A percentile compares a stretch with the other conserved stretches of the same genome.
Evolutionary conservation across 2,797 vertebrate genomes (phyloP).

Genomic region (Amblyraja radiata): DNA sequence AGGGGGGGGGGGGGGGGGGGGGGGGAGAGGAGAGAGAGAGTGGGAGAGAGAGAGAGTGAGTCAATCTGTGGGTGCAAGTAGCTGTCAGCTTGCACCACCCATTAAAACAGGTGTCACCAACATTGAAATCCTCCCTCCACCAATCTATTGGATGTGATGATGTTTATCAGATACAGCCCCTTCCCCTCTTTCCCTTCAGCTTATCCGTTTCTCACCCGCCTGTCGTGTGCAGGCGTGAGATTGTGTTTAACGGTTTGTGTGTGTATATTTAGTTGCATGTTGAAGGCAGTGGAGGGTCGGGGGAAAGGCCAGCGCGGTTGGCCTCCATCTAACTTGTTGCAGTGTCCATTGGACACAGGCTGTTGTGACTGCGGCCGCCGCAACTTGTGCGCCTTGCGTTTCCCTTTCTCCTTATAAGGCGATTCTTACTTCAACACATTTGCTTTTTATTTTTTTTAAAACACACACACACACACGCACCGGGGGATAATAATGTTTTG

Average conservation of each 20-base stretch:
- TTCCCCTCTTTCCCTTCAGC: neutral
- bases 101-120: neutral
- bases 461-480: too few relatives aligned
- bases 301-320: neutral
- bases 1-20: neutral
- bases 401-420: neutral
- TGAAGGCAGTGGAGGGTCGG: too few relatives aligned
- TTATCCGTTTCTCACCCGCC: neutral
- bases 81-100: neutral
- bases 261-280: too few relatives aligned
- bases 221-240: neutral
- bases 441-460: too few relatives aligned
- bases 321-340: neutral
- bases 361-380: slow-evolving; percentile 7
- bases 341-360: neutral
- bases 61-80: neutral
- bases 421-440: neutral
- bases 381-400: neutral
- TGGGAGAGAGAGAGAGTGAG: too few relatives aligned
- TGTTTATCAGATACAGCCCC: neutral
- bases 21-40: too few relatives aligned
- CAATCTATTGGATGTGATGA: neutral
- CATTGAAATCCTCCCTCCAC: neutral
- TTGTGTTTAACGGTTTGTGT: too few relatives aligned
- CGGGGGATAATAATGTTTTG: too few relatives aligned